phyloP scores from a whole-genome alignment of 2,797 vertebrate species.

The Muraenolepis orangiensis region DNA sequence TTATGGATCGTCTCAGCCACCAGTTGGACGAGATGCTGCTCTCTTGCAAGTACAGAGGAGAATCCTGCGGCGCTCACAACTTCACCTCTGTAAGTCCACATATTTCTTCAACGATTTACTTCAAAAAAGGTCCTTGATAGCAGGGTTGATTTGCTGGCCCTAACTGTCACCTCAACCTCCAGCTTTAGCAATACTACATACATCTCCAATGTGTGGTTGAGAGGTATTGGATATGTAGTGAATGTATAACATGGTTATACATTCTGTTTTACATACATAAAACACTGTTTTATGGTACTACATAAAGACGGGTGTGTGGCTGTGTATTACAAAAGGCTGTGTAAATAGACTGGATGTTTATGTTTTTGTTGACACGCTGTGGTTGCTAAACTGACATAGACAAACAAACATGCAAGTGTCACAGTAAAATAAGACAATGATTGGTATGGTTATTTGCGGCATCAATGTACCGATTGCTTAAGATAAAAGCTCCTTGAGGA shows the following conservation, averaged over 20 bases:
- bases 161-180: background rate
- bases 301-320: background rate
- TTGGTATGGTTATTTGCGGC: conserved; percentile 7
- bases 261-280: no score
- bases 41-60: conserved; percentile 94
- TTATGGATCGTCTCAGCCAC: conserved; percentile 96
- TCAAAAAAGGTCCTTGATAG: background rate
- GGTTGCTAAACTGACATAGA: no score
- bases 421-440: background rate
- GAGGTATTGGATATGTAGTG: background rate
- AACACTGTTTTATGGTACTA: background rate
- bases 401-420: background rate
- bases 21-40: conserved; percentile 98
- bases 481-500: conserved; percentile 15
- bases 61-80: conserved; percentile 92
- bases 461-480: conserved; percentile 2
- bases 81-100: conserved; percentile 95
- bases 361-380: background rate
- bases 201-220: background rate
- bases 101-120: background rate
- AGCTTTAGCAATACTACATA: background rate
- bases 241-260: background rate
- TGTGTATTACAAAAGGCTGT: background rate
- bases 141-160: background rate
- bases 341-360: background rate